These are phyloP conservation scores for Plecotus auritus DNA, from an alignment of 2,113 vertebrate genomes.

Conservation along the genomic window DNA sequence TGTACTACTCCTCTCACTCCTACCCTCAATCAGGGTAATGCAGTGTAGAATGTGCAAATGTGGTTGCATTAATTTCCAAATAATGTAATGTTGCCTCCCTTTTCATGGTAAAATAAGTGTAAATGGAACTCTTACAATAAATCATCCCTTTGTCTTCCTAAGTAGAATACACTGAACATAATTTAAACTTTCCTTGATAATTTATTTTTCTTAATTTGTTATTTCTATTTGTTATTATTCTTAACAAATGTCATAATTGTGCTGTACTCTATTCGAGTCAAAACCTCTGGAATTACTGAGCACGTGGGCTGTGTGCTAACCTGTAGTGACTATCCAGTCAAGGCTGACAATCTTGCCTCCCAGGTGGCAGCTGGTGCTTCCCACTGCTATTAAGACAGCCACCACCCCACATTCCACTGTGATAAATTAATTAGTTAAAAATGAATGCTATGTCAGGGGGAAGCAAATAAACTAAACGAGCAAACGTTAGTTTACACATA, in stretches of 20 bases:
- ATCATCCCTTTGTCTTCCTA: not conserved
- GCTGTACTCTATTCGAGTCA: not conserved
- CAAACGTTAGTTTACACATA: not conserved
- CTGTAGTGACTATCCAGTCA: not conserved
- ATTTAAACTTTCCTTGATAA: not conserved
- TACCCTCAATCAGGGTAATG: accelerated
- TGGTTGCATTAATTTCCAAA: not conserved
- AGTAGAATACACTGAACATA: not conserved
- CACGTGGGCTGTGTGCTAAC: too few species aligned
- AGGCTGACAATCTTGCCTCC: too few species aligned
- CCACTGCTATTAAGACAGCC: not conserved
- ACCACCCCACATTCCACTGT: not conserved
- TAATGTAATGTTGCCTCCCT: not conserved
- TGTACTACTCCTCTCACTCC: not conserved
- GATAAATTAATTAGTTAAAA: slow-evolving; percentile 6
- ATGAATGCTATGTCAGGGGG: not conserved
- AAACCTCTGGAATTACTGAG: not conserved
- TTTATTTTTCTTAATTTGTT: too few species aligned
- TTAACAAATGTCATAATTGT: not conserved
- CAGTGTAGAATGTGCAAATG: not conserved
- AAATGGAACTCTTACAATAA: not conserved
- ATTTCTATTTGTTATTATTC: not conserved
- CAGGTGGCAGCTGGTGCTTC: not conserved
- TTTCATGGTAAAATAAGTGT: not conserved
- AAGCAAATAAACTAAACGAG: not conserved